These are phyloP conservation scores for Calcarius ornatus DNA, from an alignment of 2,113 vertebrate genomes.

Conservation along the genomic window DNA sequence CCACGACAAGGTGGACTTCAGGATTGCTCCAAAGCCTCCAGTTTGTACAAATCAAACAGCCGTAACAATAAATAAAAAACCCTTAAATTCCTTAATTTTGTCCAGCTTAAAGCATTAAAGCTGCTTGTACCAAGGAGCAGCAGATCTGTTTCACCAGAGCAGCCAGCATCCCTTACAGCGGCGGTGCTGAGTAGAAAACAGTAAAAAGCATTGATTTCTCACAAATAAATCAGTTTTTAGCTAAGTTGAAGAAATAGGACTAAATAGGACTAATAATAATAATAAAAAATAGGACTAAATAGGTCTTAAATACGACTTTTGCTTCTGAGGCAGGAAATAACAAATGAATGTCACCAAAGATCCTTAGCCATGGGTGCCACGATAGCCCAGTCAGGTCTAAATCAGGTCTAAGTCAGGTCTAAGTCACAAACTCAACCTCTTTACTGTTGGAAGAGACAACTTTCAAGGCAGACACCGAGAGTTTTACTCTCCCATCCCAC, in stretches of 20 bases:
- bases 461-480: not conserved
- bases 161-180: not conserved
- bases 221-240: not conserved
- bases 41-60: not conserved
- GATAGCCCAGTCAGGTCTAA: not conserved
- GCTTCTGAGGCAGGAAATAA: not conserved
- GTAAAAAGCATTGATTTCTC: not conserved
- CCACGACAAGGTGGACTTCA: fast-evolving
- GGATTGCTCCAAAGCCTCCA: not conserved
- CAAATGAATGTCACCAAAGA: not conserved
- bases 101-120: not conserved
- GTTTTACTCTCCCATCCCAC: not conserved
- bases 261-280: too few relatives aligned
- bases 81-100: not conserved
- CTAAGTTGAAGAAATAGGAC: not conserved
- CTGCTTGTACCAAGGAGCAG: not conserved
- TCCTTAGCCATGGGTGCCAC: fast-evolving
- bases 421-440: not conserved
- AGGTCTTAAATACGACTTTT: not conserved
- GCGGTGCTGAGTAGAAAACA: fast-evolving
- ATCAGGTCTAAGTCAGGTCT: not conserved
- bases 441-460: not conserved
- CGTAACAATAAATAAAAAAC: fast-evolving
- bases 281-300: too few relatives aligned
- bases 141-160: not conserved